Evolutionary conservation across 1,140 invertebrate genomes (phyloP).

Genomic region (Tetramorium parvispinum): DNA sequence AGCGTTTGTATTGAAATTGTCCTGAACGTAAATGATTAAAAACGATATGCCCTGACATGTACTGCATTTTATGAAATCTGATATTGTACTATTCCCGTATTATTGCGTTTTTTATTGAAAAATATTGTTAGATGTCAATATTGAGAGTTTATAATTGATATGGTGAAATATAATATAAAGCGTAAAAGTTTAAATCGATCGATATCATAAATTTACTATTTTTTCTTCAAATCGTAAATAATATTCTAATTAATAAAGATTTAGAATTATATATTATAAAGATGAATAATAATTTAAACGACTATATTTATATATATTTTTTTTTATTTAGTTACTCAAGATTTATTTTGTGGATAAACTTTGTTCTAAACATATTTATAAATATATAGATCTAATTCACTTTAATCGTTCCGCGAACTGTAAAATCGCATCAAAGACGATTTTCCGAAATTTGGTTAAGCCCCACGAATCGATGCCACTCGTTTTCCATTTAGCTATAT

Average conservation of each 20-base stretch:
- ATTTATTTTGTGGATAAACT: not conserved
- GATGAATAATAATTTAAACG: not conserved
- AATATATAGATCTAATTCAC: conserved; percentile 11
- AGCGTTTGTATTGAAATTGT: conserved; percentile 49
- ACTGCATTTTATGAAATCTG: conserved; percentile 42
- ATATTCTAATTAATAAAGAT: not conserved
- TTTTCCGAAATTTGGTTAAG: conserved; percentile 49
- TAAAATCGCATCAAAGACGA: conserved; percentile 40
- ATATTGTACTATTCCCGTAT: not conserved
- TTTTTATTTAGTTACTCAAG: not conserved
- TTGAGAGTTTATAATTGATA: not conserved
- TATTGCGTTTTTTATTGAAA: conserved; percentile 1
- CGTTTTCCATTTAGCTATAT: conserved; percentile 21
- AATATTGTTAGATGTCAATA: conserved; percentile 11
- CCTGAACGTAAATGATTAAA: conserved; percentile 48
- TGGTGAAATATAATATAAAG: not conserved
- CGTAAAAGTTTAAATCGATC: conserved; percentile 16
- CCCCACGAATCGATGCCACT: conserved; percentile 38
- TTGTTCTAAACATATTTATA: conserved; percentile 7
- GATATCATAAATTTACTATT: not conserved
- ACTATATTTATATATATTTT: not conserved
- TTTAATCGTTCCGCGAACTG: conserved; percentile 2
- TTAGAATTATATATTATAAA: not conserved
- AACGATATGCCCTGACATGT: conserved; percentile 14
- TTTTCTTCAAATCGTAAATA: not conserved